Base-by-base conservation (phyloP, 2,888 invertebrate genomes). In the Dendrolimus houi region DNA sequence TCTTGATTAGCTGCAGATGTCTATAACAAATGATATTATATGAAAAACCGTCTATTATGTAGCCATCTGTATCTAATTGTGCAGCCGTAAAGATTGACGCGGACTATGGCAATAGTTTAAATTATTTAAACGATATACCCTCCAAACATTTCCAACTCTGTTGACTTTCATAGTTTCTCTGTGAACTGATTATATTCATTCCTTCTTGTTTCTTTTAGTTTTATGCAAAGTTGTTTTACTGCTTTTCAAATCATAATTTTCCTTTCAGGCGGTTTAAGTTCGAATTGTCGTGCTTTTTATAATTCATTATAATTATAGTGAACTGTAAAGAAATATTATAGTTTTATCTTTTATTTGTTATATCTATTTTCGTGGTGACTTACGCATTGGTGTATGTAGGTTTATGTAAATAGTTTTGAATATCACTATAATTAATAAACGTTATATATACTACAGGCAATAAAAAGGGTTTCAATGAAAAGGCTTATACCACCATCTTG, bases 331-430 rank as follows among this genome's bases (percentile, higher is more conserved):
- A 76, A 74, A 74, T 74, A 69, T 65, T 63, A 62, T 75, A 70
- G 79, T 75, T 74, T 72, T 76, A 74, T 73, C 66, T 72, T 75
- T 75, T 70, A 66, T 74, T 75, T 73, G 65, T 74, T 71, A 69
- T 66, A 71, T 70, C 70, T 64, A 70, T 68, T 72, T 65, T 67
- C 6, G 29, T 72, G 69, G 69, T 63, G 59, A 71, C 60, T 58
- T 69, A 69, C 77, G 68, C 71, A 67, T 71, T 75, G 72, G 76
- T 71, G 71, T 78, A 76, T 71, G 73, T 83, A 81, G 78, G 75
- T 77, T 81, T 83, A 80, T 87, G 86, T 87, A 87, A 83, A 87
- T 87, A 87, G 79, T 75, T 79, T 79, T 80, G 79, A 79, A 29
- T 29, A 29, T 29, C 29, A 29, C 6, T 77, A 75, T 79, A 79